Conservation (phyloP, 2,113 vertebrate genomes). For the Podarcis raffonei region DNA sequence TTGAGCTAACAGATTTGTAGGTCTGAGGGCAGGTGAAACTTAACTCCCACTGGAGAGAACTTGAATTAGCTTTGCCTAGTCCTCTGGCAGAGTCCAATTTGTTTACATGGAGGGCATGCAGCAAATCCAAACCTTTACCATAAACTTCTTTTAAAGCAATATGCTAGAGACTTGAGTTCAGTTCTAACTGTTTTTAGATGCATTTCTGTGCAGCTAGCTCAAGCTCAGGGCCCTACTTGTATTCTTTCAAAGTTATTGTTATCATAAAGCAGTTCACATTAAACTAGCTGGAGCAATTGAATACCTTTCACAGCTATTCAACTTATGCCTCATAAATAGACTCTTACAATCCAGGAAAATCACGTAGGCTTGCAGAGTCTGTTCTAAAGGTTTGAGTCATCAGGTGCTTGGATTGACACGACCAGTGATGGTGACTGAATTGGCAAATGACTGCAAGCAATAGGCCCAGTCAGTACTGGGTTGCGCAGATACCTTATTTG, state of each 20-base stretch:
- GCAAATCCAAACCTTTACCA: not conserved
- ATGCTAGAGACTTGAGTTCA: not conserved
- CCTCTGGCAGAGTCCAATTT: not conserved
- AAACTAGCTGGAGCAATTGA: not conserved
- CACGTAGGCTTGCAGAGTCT: too few species aligned
- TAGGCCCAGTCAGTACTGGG: not conserved
- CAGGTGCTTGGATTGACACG: not conserved
- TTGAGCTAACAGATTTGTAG: conserved; percentile 10
- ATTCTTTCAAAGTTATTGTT: not conserved
- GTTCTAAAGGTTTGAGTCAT: not conserved
- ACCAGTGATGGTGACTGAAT: not conserved
- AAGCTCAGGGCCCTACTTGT: not conserved
- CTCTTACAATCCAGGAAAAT: not conserved
- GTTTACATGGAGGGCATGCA: not conserved
- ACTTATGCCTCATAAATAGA: not conserved
- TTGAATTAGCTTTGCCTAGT: not conserved
- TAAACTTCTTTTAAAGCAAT: not conserved
- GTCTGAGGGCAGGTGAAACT: not conserved
- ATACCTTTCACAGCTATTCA: not conserved
- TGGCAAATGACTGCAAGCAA: not conserved
- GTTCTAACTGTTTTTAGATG: not conserved
- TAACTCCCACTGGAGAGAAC: conserved; percentile 1
- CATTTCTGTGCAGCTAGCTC: not conserved
- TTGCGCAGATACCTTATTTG: too few species aligned
- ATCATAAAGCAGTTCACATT: not conserved